phyloP scores from a whole-genome alignment of 2,888 invertebrate genomes.

The Plebejus anna region DNA sequence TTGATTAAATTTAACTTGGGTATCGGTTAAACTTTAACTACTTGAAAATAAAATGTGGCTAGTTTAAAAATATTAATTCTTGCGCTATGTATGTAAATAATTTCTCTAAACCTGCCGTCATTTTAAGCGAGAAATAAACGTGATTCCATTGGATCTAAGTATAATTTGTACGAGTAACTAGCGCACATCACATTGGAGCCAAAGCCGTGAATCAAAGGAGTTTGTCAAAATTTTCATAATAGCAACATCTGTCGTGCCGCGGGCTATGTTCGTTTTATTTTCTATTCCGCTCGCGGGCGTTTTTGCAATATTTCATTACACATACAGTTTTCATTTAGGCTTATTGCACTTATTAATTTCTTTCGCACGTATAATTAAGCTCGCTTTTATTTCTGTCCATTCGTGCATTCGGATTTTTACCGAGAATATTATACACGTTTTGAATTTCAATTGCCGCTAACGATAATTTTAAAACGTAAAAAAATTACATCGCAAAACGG shows the following conservation, averaged over 20 bases:
- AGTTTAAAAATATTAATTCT: too few species aligned
- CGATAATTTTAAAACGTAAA: slow-evolving; percentile 24
- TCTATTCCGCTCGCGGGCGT: slow-evolving; percentile 18
- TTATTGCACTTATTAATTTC: slow-evolving; percentile 27
- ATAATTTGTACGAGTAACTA: neutral
- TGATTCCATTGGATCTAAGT: neutral
- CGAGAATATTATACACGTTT: slow-evolving; percentile 27
- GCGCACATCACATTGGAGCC: neutral
- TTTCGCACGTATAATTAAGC: slow-evolving; percentile 29
- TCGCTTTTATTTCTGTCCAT: slow-evolving; percentile 26
- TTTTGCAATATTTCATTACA: slow-evolving; percentile 26
- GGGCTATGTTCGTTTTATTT: slow-evolving; percentile 17
- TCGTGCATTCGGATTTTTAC: slow-evolving; percentile 24
- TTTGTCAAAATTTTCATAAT: slow-evolving; percentile 26
- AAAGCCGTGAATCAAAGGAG: slow-evolving; percentile 7
- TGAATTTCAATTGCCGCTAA: slow-evolving; percentile 28
- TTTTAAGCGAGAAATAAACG: neutral
- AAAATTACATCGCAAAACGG: slow-evolving; percentile 24
- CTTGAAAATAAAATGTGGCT: too few species aligned
- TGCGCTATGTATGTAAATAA: neutral
- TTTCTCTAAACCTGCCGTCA: neutral
- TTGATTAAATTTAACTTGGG: neutral
- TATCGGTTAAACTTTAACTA: too few species aligned
- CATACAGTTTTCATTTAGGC: slow-evolving; percentile 28
- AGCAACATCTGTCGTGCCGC: slow-evolving; percentile 26